Evolutionary conservation across 2,113 vertebrate species (phyloP).

Genomic region (Thalassarche chlororhynchos): DNA sequence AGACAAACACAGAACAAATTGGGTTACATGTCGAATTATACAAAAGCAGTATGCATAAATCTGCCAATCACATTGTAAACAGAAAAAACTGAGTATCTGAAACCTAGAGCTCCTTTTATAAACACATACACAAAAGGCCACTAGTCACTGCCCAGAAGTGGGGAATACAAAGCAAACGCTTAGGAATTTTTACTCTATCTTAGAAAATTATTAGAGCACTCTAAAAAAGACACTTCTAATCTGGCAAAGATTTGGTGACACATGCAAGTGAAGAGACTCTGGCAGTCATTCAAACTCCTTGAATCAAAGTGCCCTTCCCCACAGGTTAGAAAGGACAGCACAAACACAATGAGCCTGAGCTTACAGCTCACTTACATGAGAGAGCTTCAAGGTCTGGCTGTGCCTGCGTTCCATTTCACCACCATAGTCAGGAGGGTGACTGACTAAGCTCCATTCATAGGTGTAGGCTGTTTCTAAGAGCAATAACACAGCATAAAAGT

Average conservation of each 20-base stretch:
- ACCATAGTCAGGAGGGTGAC: slow-evolving; percentile 71
- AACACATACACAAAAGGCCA: neutral
- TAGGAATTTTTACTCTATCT: neutral
- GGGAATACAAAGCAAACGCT: neutral
- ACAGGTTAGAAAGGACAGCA: neutral
- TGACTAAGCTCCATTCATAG: slow-evolving; percentile 81
- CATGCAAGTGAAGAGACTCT: neutral
- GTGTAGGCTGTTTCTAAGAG: slow-evolving; percentile 72
- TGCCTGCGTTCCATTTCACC: slow-evolving; percentile 74
- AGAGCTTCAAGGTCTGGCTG: slow-evolving; percentile 69
- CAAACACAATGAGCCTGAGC: neutral
- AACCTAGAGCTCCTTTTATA: neutral
- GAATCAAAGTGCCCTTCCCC: neutral
- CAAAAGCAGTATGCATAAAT: neutral
- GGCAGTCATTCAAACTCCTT: neutral
- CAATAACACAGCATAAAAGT: neutral
- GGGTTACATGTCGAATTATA: neutral
- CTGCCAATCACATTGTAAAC: neutral
- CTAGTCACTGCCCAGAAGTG: neutral
- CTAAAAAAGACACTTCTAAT: neutral
- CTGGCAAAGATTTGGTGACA: neutral
- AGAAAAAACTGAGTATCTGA: neutral
- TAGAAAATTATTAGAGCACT: neutral
- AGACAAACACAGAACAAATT: neutral
- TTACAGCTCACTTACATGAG: slow-evolving; percentile 70